Base-by-base conservation (phyloP, 2,888 invertebrate genomes). In the Copidosoma aretas region DNA sequence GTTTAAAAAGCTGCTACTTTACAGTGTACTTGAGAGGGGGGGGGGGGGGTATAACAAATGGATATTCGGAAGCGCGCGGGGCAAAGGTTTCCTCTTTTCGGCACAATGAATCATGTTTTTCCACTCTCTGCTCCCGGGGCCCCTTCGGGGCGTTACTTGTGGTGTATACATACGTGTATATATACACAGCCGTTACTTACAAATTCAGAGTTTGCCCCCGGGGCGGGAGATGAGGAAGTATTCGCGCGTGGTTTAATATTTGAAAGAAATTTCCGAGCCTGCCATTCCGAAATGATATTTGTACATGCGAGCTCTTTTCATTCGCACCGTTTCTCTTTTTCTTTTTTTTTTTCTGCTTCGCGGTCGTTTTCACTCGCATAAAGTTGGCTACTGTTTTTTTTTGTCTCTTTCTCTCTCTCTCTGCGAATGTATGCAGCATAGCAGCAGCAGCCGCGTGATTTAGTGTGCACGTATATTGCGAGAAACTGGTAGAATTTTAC, bases 401-500 rank as follows among this genome's bases (percentile, higher is more conserved):
- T 3, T 46, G 1, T 46, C 12, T 46, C 12, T 14, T 46, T 46
- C 43, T 46, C 17, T 46, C 43, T 12, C 43, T 46, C 43, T 14
- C 17, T 52, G 41, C 51, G 53, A 19, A 51, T 53, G 52, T 54
- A 54, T 53, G 59, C 43, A 8, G 19, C 8, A 22, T n/a, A n/a
- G n/a, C n/a, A n/a, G n/a, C n/a, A n/a, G n/a, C n/a, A n/a, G n/a
- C 8, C 43, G 43, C 22, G 53, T 62, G 62, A 62, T 62, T 62
- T 62, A 62, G 53, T 22, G 61, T 51, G 8, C 32, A 32, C 32
- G 32, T 8, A 32, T 32, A 5, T 21, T 24, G 21, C 17, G 46
- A 10, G 25, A 54, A 58, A 66, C 60, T 21, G 17, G 65, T 60
- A 54, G 65, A 60, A 66, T 66, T 66, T 60, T 10, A 60, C 65